Conservation (phyloP, 2,888 invertebrate genomes). For the Eristalis arbustorum region DNA sequence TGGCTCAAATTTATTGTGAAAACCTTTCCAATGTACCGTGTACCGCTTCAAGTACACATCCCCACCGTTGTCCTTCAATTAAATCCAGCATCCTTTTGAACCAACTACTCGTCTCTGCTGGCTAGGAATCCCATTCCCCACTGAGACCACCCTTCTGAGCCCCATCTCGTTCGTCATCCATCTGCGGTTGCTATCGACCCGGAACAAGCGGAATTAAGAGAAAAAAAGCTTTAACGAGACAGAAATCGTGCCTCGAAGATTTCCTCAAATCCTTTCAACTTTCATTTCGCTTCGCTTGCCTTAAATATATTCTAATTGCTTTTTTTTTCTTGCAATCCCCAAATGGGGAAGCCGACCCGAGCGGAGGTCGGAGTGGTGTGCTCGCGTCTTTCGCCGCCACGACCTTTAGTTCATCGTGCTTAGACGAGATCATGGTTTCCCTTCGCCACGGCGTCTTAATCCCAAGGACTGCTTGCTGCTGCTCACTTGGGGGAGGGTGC, state of each 20-base stretch:
- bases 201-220: not conserved
- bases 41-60: conserved; percentile 10
- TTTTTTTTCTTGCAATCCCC: conserved; percentile 33
- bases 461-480: no score
- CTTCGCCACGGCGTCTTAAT: no score
- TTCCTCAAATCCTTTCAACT: conserved; percentile 60
- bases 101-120: conserved; percentile 55
- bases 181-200: conserved; percentile 24
- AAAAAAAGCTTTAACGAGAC: not conserved
- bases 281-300: conserved; percentile 54
- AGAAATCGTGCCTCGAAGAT: conserved; percentile 37
- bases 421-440: conserved; percentile 41
- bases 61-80: conserved; percentile 46
- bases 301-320: conserved; percentile 54
- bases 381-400: conserved; percentile 3
- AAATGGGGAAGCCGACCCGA: not conserved
- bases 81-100: conserved; percentile 34
- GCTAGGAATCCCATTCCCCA: conserved; percentile 40
- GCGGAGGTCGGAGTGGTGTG: conserved; percentile 26
- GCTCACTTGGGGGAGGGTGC: not conserved
- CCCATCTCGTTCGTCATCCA: not conserved
- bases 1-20: not conserved
- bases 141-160: not conserved
- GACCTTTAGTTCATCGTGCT: conserved; percentile 18
- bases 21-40: conserved; percentile 4